Base-by-base conservation (phyloP, 2,113 vertebrate genomes). In the Leucopternis melanops region DNA sequence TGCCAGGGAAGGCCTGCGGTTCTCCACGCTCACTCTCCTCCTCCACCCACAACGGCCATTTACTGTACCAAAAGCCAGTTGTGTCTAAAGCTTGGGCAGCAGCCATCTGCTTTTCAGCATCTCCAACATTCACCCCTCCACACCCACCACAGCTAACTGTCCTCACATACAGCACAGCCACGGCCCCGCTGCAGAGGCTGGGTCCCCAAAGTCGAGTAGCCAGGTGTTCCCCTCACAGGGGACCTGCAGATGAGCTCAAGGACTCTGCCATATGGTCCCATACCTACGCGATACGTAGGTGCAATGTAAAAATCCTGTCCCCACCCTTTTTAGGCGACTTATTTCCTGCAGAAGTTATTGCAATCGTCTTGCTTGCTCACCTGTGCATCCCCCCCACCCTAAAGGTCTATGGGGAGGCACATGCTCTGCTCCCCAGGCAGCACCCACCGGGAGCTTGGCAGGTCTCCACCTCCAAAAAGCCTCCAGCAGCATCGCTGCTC, bases 171-270 rank as follows among this genome's bases (percentile, higher is more conserved):
- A 26, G 78, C 71, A 81, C 36, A 65, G 85, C 31, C 66, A 52
- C 0, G 0, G 45, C 45, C 88, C 44, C 1, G 3, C 66, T 21
- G 50, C 61, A 75, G 29, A 40, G 47, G 5, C 0, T 26, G 45
- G 31, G 18, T 32, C 34, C 79, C 54, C 22, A 21, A 18, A 65
- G 25, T 6, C 31, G 57, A 26, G 19, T 1, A 40, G 19, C 9
- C 32, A 38, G 34, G 12, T 19, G 13, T 2, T 57, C 16, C 42
- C 13, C 59, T 55, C 32, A 11, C 23, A 34, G 25, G 13, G 11
- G 4, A 34, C 49, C 55, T 52, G n/a, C 72, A 32, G 14, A 19
- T 15, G 32, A 32, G 44, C n/a, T 83, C 50, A 40, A 62, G 45
- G 47, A 47, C 49, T 67, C 42, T 62, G 17, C 42, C 34, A n/a